Evolutionary conservation across 2,888 invertebrate genomes (phyloP), one percentile per base, ranked within the genome.

Genomic region (Plebejus argus): DNA sequence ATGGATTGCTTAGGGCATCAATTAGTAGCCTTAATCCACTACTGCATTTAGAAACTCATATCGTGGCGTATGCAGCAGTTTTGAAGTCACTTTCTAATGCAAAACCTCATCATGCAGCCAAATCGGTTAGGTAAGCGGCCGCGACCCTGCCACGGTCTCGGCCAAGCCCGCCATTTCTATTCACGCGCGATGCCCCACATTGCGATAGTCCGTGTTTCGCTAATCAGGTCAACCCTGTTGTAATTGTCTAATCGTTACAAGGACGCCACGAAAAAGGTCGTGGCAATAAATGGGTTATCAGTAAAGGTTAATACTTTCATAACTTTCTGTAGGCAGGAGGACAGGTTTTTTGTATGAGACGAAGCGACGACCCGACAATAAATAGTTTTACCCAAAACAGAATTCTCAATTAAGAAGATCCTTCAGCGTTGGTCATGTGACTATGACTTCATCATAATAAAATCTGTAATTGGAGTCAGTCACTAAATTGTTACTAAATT

Each of bases 211-310:
- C 35, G 71, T 39, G 20, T 71, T 20, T 20, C 71, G 20, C 71
- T 71, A 71, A 71, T 71, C 71, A 39, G 71, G 71, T 71, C 71
- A 71, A 66, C 66, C 66, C 66, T 66, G 66, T 66, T 66, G 66
- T 66, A 66, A 66, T 66, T 66, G 66, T 66, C 28, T 66, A 66
- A 66, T 66, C 28, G 66, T 66, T 66, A 66, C 66, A 66, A 66
- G 66, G 66, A 66, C 66, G 28, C 28, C 15, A 28, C 66, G 66
- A 66, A 66, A 66, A 66, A 66, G 66, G 66, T 66, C 20, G 33
- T 6, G 15, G 28, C 6, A 23, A 61, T 61, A 61, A 58, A 58
- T 15, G 53, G 53, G 53, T 5, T 66, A 66, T 66, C 66, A 15
- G 15, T 66, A 15, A 66, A 66, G 66, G 66, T 66, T 66, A 45